Base-by-base conservation (phyloP, 2,113 vertebrate species). In the Syngnathus floridae region DNA sequence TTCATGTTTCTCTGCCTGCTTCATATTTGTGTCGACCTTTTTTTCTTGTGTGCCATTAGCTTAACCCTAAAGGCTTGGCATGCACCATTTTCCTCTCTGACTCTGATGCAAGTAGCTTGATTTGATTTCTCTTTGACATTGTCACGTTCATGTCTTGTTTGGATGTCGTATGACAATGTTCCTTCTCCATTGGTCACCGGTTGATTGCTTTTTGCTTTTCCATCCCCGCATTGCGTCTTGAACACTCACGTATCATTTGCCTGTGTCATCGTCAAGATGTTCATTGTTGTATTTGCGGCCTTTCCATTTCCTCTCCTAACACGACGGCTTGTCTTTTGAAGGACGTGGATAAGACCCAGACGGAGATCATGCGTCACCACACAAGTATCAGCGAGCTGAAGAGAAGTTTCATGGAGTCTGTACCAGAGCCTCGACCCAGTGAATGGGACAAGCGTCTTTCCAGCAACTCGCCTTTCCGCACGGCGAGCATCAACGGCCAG, bases 391-490 rank as follows among this genome's bases (percentile, higher is more conserved):
- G 95, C 38, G 96, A 99, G 81, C 69, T 99, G 62, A 99, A 99
- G 86, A 94, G 97, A 84, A 98, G 93, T 75, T 99, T 99, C 70
- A 98, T 99, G 97, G 97, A 99, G 78, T 95, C 95, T 0, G 92
- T 95, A 40, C 96, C 96, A 0, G 95, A 94, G 62, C 92, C 95
- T 17, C 90, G 90, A 60, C 94, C 93, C 68, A 98, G 95, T 4
- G 96, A 98, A 81, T 99, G 97, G 97, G 96, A 99, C 87, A 98
- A 96, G 65, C 95, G 97, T 40, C 90, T 99, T 56, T 97, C 95
- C 65, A 92, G 92, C 64, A 93, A 95, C 84, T 99, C 96, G 1
- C 97, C 97, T 0, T 97, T 98, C 84, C 93, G 95, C 31, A 93
- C 94, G 0, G 90, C 92, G 58, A 95, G 86, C 85, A 79, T 93